These are phyloP conservation scores for Stercorarius parasiticus DNA, from an alignment of 2,113 vertebrate genomes.

Conservation along the genomic window DNA sequence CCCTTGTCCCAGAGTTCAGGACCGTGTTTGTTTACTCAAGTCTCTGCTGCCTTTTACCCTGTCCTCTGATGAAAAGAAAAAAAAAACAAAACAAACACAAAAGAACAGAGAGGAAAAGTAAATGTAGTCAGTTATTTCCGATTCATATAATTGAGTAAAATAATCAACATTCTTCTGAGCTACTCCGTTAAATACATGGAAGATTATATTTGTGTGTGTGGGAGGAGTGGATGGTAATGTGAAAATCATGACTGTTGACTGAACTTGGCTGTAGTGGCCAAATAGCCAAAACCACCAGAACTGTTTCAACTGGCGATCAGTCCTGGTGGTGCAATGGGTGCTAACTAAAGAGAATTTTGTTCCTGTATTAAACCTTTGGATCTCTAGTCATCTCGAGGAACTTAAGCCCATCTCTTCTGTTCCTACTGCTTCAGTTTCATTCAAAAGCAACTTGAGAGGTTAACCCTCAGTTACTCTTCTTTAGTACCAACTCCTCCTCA, in stretches of 20 bases:
- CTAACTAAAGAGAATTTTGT: background rate
- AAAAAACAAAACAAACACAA: background rate
- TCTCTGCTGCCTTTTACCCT: background rate
- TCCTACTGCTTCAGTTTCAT: constrained; percentile 39
- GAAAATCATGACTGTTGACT: background rate
- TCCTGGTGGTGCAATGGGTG: background rate
- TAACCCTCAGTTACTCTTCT: constrained; percentile 45
- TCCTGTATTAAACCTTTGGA: constrained; percentile 12
- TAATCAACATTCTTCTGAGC: background rate
- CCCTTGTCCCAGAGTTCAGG: background rate
- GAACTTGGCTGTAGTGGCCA: background rate
- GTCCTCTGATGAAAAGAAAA: background rate
- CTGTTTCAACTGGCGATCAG: background rate
- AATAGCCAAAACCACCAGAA: background rate
- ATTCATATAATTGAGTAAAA: background rate
- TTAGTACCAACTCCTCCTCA: constrained; percentile 43
- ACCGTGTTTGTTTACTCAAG: background rate
- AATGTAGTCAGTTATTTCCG: background rate
- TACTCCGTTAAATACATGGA: background rate
- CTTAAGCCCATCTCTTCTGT: constrained; percentile 27
- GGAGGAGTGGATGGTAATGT: background rate
- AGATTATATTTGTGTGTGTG: background rate
- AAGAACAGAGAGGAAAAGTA: background rate
- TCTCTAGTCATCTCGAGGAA: constrained; percentile 31
- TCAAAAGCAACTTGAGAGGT: constrained; percentile 45